Evolutionary conservation across 2,888 invertebrate genomes (phyloP), one percentile per base, ranked within the genome.

Genomic region (Rhorus exstirpatorius): DNA sequence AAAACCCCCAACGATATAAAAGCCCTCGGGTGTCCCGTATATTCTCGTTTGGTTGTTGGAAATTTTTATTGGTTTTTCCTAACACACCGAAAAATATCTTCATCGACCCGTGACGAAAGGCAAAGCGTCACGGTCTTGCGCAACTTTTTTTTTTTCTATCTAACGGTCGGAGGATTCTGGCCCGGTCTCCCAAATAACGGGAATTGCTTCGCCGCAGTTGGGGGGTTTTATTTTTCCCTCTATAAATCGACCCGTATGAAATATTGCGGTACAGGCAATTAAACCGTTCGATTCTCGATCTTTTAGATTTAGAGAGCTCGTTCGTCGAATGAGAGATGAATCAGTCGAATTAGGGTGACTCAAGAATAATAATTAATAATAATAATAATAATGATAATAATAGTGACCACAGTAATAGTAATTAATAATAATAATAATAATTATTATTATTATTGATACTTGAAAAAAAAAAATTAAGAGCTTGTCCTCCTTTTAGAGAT

Each of bases 101-200:
- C 35, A 38, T 68, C 49, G 53, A 68, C 44, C 38, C 38, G 14
- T 24, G 38, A 68, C 68, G 24, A 51, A 26, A 31, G 31, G 10
- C 49, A 14, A 14, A 68, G 21, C 38, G 53, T 68, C 53, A 68
- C 68, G 68, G 38, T 53, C 41, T 12, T 51, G 68, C 38, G 53
- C 53, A 24, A 1, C 14, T 31, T 38, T 21, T n/a, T 68, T 51
- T 68, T 51, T 38, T 35, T 17, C 17, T 68, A 2, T 60, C 51
- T 38, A 68, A 68, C 68, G 68, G 68, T 68, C 38, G 31, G 38
- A 10, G 24, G 19, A 67, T 17, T 14, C 38, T 8, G 38, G 49
- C 21, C 24, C 41, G 31, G 19, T 53, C n/a, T 24, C 19, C 38
- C 21, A 53, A 49, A 21, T 68, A 68, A 68, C 68, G 68, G 68